phyloP scores from a whole-genome alignment of 1,140 invertebrate genomes.

The Camponotus pennsylvanicus region DNA sequence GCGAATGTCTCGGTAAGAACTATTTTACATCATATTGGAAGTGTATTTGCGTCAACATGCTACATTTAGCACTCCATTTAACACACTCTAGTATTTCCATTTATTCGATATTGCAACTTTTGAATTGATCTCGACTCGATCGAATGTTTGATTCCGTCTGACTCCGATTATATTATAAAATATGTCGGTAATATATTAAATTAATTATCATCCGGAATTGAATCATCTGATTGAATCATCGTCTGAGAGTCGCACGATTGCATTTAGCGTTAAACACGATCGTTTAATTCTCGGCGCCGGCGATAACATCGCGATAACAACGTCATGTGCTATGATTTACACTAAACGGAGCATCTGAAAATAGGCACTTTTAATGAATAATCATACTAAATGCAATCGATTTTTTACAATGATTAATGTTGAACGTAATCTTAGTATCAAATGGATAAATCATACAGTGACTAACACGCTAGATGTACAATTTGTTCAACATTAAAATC shows the following conservation, averaged over 20 bases:
- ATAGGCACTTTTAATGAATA: background rate
- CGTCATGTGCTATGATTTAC: background rate
- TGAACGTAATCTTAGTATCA: background rate
- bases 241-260: background rate
- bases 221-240: slow-evolving; percentile 31
- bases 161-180: background rate
- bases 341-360: background rate
- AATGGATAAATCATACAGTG: background rate
- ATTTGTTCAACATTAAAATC: background rate
- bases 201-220: slow-evolving; percentile 6
- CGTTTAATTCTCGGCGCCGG: slow-evolving; percentile 21
- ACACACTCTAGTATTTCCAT: background rate
- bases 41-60: background rate
- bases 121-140: background rate
- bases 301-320: slow-evolving; percentile 28
- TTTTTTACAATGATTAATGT: background rate
- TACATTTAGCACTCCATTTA: background rate
- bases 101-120: background rate
- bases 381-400: background rate
- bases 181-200: slow-evolving; percentile 9
- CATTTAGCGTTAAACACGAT: background rate
- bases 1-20: slow-evolving; percentile 1
- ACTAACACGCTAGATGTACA: background rate
- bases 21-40: background rate
- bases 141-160: background rate